Base-by-base conservation (phyloP, 2,888 invertebrate species). In the Tetheella fluctuosa region DNA sequence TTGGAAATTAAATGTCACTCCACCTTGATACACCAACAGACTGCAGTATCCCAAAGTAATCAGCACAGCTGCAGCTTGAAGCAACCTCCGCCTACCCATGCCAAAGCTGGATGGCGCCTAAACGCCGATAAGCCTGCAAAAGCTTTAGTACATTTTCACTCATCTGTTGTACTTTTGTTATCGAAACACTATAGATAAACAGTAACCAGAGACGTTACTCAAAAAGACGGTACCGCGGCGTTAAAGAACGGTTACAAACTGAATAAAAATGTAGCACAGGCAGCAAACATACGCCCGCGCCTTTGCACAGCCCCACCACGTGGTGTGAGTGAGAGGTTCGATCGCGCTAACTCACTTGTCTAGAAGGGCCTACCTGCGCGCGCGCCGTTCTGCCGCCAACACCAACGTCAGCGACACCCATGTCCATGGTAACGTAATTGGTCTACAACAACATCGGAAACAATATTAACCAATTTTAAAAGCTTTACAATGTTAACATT, bases 21-120 rank as follows among this genome's bases (percentile, higher is more conserved):
- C 93, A 71, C 94, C 94, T 87, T 95, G 95, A 79, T 95, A 95
- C 74, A 95, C 91, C 69, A 95, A 90, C 69, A 95, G 86, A 71
- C 94, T 95, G 78, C 94, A 94, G 77, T 95, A 95, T 68, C 94
- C 94, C 72, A 95, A 87, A 69, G 93, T 90, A 71, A 94, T 88
- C 80, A 90, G 87, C 78, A 87, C 84, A 79, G 93, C 94, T 84
- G 88, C 90, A 77, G 90, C 88, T 82, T 93, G 93, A 84, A 93
- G 81, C 81, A 89, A 77, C 72, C 83, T 91, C 81, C 89, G 89
- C 77, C 90, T 87, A 79, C 87, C 88, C 93, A 93, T 93, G 75
- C 82, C 90, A 83, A 70, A 81, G 84, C 81, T 73, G 81, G 83
- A 80, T 79, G 85, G 89, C 90, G 89, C 86, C 82, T 79, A 77